Base-by-base conservation (phyloP, 2,113 vertebrate genomes). In the Tetraodon nigroviridis region DNA sequence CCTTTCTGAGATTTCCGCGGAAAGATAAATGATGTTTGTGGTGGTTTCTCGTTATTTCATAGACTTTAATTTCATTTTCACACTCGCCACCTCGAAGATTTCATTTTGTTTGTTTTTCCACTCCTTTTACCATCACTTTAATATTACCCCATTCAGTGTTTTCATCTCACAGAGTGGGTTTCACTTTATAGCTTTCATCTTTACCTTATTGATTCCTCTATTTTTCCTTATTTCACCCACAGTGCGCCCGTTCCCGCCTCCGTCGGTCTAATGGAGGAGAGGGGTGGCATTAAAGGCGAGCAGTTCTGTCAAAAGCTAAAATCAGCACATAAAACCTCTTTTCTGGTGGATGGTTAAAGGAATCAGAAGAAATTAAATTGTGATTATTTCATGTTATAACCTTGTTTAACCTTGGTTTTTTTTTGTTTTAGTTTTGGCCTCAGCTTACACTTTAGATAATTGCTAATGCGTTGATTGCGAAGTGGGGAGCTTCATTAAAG, bases 391-490 rank as follows among this genome's bases (percentile, higher is more conserved):
- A 91, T 93, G 94, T 93, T 91, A 93, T 59, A 92, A 90, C 87
- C 91, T 94, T 93, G 94, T 95, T 97, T 96, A 96, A 94, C 91
- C 92, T 90, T 89, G 90, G 90, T 89, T 93, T 93, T 93, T 46
- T 46, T 46, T 84, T 45, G 57, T 24, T 24, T 24, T 24, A 3
- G 24, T 24, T 24, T 27, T 27, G 24, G 32, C 10, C 32, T 37
- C 32, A 11, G 32, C 32, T 37, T 37, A 37, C 1, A 11, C 8
- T 37, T 37, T 37, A 37, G 32, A 37, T 37, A 12, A 37, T 12
- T 37, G 32, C 32, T 37, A 37, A 37, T 37, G 32, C 8, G 8
- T 37, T 37, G 32, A 37, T 37, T 27, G 24, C 24, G 7, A 27
- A 27, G 24, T 27, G 24, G 24, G 24, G 24, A 3, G 1, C 32